Evolutionary conservation across 1,140 invertebrate genomes (phyloP).

Genomic region (Temnothorax curvispinosus): DNA sequence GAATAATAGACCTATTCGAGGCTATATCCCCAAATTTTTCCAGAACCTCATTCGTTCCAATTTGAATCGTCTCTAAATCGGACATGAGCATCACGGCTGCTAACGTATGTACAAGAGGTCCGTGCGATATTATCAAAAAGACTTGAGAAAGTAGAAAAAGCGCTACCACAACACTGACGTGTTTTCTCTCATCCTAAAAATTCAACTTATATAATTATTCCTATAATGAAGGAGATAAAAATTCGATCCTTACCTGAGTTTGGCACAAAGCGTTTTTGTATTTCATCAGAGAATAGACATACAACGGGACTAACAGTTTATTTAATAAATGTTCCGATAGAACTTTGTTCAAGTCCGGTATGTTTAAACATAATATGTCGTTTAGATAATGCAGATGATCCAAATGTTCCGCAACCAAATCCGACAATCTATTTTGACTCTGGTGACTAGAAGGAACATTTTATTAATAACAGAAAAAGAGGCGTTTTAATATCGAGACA

Average conservation of each 20-base stretch:
- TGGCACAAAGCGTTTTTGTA: slow-evolving; percentile 77
- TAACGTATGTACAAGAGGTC: slow-evolving; percentile 94
- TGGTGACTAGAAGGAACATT: slow-evolving; percentile 90
- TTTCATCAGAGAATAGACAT: slow-evolving; percentile 94
- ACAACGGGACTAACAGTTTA: slow-evolving; percentile 96
- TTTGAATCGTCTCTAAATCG: slow-evolving; percentile 89
- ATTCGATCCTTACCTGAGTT: slow-evolving; percentile 80
- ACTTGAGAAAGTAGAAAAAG: slow-evolving; percentile 98
- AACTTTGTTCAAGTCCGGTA: slow-evolving; percentile 97
- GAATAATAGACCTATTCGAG: slow-evolving; percentile 81
- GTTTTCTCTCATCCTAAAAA: slow-evolving; percentile 82
- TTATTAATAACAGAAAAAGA: slow-evolving; percentile 1
- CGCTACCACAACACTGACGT: slow-evolving; percentile 93
- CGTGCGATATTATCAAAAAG: slow-evolving; percentile 97
- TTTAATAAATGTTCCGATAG: slow-evolving; percentile 98
- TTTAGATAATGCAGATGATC: slow-evolving; percentile 99
- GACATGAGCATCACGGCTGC: slow-evolving; percentile 95
- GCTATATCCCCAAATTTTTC: slow-evolving; percentile 89
- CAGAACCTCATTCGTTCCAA: slow-evolving; percentile 90
- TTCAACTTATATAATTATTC: slow-evolving; percentile 14
- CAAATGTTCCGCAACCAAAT: slow-evolving; percentile 98
- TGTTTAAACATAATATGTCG: slow-evolving; percentile 97
- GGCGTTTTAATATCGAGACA: slow-evolving; percentile 62
- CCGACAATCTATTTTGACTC: slow-evolving; percentile 95
- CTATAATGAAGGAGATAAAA: neutral